Conservation (phyloP, 2,888 invertebrate genomes). For the Trichopoda pennipes region DNA sequence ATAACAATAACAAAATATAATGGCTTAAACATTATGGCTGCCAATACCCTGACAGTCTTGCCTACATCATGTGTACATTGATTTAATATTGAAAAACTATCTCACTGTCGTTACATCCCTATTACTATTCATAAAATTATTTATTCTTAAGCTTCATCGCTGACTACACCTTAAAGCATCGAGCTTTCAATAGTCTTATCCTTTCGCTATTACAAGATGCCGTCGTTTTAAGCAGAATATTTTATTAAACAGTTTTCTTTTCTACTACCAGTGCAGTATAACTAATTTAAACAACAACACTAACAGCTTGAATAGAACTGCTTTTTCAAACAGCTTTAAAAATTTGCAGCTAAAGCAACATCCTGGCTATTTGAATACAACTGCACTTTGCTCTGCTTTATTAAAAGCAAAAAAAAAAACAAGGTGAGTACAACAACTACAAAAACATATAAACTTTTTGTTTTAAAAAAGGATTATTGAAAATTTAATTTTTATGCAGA, state of each 20-base stretch:
- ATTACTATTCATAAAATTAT: neutral
- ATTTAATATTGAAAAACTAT: conserved; percentile 61
- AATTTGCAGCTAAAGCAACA: conserved; percentile 3
- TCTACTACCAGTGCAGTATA: conserved; percentile 10
- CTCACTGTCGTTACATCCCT: conserved; percentile 23
- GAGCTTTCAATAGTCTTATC: conserved; percentile 10
- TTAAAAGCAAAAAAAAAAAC: neutral
- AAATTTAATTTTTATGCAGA: conserved; percentile 50
- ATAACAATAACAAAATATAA: neutral
- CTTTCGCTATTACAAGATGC: conserved; percentile 2
- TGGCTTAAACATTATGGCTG: conserved; percentile 3
- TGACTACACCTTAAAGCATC: neutral
- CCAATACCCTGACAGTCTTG: neutral
- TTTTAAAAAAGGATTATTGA: conserved; percentile 41
- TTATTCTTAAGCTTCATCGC: neutral
- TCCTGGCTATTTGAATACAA: conserved; percentile 45
- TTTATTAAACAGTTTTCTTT: neutral
- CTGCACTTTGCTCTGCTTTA: conserved; percentile 34
- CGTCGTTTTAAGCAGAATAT: conserved; percentile 1
- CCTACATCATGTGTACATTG: conserved; percentile 1
- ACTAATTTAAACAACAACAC: neutral
- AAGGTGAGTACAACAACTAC: conserved; percentile 40
- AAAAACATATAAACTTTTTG: conserved; percentile 30
- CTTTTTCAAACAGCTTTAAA: neutral
- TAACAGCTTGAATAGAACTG: neutral